These are phyloP conservation scores for Platyscapa corneri DNA, from an alignment of 1,140 invertebrate genomes.

Conservation along the genomic window DNA sequence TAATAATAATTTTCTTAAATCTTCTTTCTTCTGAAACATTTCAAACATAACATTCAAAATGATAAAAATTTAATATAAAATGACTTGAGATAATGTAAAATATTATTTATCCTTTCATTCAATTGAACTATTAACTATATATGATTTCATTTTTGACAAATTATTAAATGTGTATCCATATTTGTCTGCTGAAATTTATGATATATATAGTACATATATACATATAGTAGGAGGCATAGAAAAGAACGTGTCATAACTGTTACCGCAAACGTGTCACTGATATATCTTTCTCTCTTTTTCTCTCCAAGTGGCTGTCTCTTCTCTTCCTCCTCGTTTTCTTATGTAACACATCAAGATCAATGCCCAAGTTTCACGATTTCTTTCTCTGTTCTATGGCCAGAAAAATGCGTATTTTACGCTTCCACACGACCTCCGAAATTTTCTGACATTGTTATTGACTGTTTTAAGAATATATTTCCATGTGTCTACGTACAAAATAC, in stretches of 20 bases:
- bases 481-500: not conserved
- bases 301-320: not conserved
- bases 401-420: constrained; percentile 57
- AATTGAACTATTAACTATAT: not conserved
- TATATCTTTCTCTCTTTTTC: constrained; percentile 3
- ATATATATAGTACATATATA: not conserved
- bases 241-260: not conserved
- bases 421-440: constrained; percentile 52
- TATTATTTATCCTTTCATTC: too few species aligned
- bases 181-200: not conserved
- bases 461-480: constrained; percentile 54
- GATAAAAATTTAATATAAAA: too few species aligned
- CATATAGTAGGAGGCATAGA: not conserved
- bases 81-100: too few species aligned
- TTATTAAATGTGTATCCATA: not conserved
- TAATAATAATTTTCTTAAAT: too few species aligned
- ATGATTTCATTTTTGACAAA: not conserved
- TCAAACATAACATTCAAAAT: too few species aligned
- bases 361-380: constrained; percentile 46
- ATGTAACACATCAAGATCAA: constrained; percentile 51
- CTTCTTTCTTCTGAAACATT: too few species aligned
- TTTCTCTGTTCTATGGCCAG: not conserved
- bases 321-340: constrained; percentile 8
- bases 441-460: constrained; percentile 54
- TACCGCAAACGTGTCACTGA: constrained; percentile 17